phyloP scores from a whole-genome alignment of 1,140 invertebrate species.

The Drosophila tristis region DNA sequence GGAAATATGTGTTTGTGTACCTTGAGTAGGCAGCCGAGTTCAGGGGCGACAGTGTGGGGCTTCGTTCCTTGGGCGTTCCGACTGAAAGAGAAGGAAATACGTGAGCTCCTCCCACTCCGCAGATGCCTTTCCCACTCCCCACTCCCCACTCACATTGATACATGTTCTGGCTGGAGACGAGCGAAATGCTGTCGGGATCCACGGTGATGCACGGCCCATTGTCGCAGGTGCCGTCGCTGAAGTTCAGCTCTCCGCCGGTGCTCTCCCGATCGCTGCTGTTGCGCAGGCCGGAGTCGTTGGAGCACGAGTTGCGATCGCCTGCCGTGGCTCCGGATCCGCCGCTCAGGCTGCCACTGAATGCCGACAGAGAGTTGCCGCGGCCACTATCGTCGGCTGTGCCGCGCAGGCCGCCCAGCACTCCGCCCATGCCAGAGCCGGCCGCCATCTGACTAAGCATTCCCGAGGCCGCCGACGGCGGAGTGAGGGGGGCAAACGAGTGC shows the following conservation, averaged over 20 bases:
- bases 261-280: slow-evolving; percentile 92
- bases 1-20: slow-evolving; percentile 77
- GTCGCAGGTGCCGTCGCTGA: slow-evolving; percentile 82
- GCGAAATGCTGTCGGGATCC: slow-evolving; percentile 82
- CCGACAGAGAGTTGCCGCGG: slow-evolving; percentile 85
- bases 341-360: slow-evolving; percentile 84
- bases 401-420: slow-evolving; percentile 81
- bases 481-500: slow-evolving; percentile 86
- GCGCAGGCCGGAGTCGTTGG: slow-evolving; percentile 92
- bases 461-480: slow-evolving; percentile 79
- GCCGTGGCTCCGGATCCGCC: slow-evolving; percentile 86
- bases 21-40: slow-evolving; percentile 91
- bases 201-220: slow-evolving; percentile 83
- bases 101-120: not conserved
- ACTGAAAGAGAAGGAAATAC: slow-evolving; percentile 84
- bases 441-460: slow-evolving; percentile 84
- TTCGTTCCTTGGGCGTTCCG: slow-evolving; percentile 92
- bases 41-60: slow-evolving; percentile 91
- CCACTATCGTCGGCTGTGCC: slow-evolving; percentile 86
- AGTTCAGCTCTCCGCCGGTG: slow-evolving; percentile 86
- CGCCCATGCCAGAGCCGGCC: slow-evolving; percentile 86
- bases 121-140: no score
- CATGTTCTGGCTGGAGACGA: slow-evolving; percentile 87
- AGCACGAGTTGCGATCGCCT: slow-evolving; percentile 91
- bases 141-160: slow-evolving; percentile 90